Percentiles rank a stretch among this genome's conserved stretches.
phyloP scores from a whole-genome alignment of 1,140 invertebrate genomes.

The Ephestia elutella region DNA sequence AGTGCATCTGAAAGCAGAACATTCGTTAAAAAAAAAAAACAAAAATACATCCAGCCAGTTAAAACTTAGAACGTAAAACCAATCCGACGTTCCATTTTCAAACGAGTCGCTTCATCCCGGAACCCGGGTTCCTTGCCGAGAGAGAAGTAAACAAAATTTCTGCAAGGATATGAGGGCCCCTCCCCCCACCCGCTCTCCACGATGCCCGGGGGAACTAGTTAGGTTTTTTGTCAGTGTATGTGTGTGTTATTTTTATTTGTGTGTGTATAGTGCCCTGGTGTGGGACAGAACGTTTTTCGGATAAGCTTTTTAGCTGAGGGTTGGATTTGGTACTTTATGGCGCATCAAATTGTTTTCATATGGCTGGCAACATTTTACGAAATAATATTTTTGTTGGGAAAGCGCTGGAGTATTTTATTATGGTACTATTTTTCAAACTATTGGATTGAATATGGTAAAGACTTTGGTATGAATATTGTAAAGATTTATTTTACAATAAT shows the following conservation, averaged over 20 bases:
- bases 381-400: conserved; percentile 6
- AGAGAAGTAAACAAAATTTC: conserved; percentile 72
- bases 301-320: conserved; percentile 35
- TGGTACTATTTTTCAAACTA: not conserved
- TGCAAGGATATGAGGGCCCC: conserved; percentile 66
- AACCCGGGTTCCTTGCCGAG: conserved; percentile 61
- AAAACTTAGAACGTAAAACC: conserved; percentile 53
- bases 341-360: conserved; percentile 14
- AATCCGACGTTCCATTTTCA: conserved; percentile 61
- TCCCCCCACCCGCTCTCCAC: conserved; percentile 20
- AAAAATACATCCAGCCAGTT: conserved; percentile 35
- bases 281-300: conserved; percentile 22
- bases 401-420: conserved; percentile 1
- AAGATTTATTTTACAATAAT: too few relatives aligned
- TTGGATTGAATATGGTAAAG: too few relatives aligned
- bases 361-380: conserved; percentile 13
- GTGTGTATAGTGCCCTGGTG: conserved; percentile 37
- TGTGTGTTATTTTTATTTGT: conserved; percentile 46
- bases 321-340: conserved; percentile 26
- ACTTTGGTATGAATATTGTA: too few relatives aligned
- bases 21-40: conserved; percentile 21
- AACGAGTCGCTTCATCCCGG: conserved; percentile 45
- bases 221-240: conserved; percentile 63
- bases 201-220: conserved; percentile 42
- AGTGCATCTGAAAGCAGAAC: conserved; percentile 8